Percentiles rank a stretch among this genome's conserved stretches.
Conservation (phyloP, 2,888 invertebrate genomes). For the Anthophora plumipes region DNA sequence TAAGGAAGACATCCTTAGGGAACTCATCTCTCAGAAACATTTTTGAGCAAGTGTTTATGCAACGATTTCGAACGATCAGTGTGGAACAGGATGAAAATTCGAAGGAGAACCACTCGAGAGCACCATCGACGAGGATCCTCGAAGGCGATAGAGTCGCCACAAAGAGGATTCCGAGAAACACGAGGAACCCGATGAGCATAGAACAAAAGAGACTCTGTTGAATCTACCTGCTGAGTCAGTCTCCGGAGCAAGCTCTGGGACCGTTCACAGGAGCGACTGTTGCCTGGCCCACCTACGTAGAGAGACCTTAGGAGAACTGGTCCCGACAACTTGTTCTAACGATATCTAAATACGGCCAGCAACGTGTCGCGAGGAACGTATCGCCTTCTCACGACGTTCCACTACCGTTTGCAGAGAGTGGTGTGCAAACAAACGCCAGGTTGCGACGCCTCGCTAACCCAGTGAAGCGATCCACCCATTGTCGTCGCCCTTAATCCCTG, state of each 20-base stretch:
- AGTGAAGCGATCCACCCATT: conserved; percentile 26
- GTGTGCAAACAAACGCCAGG: conserved; percentile 23
- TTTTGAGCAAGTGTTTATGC: conserved; percentile 14
- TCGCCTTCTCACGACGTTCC: conserved; percentile 23
- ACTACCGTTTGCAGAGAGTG: conserved; percentile 25
- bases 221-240: conserved; percentile 69
- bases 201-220: conserved; percentile 69
- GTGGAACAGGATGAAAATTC: conserved; percentile 25
- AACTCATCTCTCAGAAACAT: neutral
- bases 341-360: conserved; percentile 58
- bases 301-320: conserved; percentile 49
- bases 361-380: conserved; percentile 39
- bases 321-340: conserved; percentile 56
- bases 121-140: conserved; percentile 26
- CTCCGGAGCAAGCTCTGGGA: neutral
- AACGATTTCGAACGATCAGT: conserved; percentile 19
- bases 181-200: conserved; percentile 25
- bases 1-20: neutral
- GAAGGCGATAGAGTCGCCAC: neutral
- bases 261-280: conserved; percentile 53
- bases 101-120: conserved; percentile 5
- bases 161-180: conserved; percentile 57
- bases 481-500: conserved; percentile 15
- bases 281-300: conserved; percentile 63
- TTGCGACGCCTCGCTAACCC: conserved; percentile 29